A percentile compares a stretch with the other conserved stretches of the same genome.
phyloP scores from a whole-genome alignment of 1,140 invertebrate genomes.

The Hylyphantes graminicola region DNA sequence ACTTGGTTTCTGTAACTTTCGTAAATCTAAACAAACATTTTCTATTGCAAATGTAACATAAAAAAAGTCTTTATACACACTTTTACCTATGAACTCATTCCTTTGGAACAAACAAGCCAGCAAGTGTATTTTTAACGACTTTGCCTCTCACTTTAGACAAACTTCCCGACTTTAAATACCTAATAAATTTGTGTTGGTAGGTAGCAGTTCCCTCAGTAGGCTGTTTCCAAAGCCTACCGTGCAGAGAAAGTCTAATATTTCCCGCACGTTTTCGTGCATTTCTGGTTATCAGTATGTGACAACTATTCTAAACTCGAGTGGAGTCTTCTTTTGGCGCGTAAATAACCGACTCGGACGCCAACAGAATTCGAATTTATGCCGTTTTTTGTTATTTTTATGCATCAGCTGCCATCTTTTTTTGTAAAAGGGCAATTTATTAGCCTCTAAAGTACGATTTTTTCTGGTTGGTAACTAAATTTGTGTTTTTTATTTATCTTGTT shows the following conservation, averaged over 20 bases:
- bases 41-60: too few species aligned
- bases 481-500: neutral
- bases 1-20: too few species aligned
- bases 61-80: too few species aligned
- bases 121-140: too few species aligned
- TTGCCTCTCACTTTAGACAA: too few species aligned
- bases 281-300: constrained; percentile 34
- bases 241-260: constrained; percentile 19
- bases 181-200: neutral
- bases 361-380: constrained; percentile 7
- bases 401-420: neutral
- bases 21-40: too few species aligned
- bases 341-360: neutral
- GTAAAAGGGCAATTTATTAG: constrained; percentile 3
- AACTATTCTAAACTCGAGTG: constrained; percentile 4
- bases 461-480: neutral
- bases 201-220: neutral
- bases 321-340: neutral
- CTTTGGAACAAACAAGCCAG: too few species aligned
- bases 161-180: neutral
- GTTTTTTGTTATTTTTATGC: neutral
- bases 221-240: constrained; percentile 6
- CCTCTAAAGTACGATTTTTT: neutral
- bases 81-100: too few species aligned
- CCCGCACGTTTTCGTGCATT: constrained; percentile 31